Evolutionary conservation across 2,797 vertebrate genomes (phyloP), one percentile per base, ranked within the genome.

Genomic region (Pseudotriccus pelzelni): DNA sequence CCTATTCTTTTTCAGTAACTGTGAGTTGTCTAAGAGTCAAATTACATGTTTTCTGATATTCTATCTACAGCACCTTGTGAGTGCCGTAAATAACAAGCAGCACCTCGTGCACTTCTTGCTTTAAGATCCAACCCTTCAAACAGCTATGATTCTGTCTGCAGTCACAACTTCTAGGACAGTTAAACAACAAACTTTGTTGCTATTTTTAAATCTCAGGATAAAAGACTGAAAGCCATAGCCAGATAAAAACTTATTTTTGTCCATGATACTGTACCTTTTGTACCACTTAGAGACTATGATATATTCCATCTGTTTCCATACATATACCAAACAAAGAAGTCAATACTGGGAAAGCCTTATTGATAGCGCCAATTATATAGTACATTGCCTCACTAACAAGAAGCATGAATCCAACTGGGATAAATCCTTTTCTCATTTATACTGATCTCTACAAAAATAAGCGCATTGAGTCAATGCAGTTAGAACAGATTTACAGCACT

Each of bases 401-500:
- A 93, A 94, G 43, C 74, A 66, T 49, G 50, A 88, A 88, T 91
- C 83, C 77, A 73, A 79, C 66, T 67, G 80, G 66, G 69, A 93
- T 81, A 87, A 91, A 93, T 90, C 59, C 87, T 96, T 84, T 77
- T 76, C 66, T 84, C 89, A 60, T 70, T 96, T 92, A 62, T 32
- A 91, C 50, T 46, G 67, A 91, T 88, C 37, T 84, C 44, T 84
- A 73, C 24, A 94, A 93, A 96, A 94, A 86, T 70, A 86, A 91
- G n/a, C 19, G 22, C 93, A 90, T 18, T 90, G 80, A 95, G 32
- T 93, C 83, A 84, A 76, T 43, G 41, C 18, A 88, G 74, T 62
- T 63, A 86, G 43, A 69, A 59, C 36, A 92, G 66, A 96, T 81
- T 92, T 86, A 76, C 43, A 90, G 55, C 36, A 81, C 24, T 27